Base-by-base conservation (phyloP, 2,888 invertebrate species). In the Brassicogethes aeneus region DNA sequence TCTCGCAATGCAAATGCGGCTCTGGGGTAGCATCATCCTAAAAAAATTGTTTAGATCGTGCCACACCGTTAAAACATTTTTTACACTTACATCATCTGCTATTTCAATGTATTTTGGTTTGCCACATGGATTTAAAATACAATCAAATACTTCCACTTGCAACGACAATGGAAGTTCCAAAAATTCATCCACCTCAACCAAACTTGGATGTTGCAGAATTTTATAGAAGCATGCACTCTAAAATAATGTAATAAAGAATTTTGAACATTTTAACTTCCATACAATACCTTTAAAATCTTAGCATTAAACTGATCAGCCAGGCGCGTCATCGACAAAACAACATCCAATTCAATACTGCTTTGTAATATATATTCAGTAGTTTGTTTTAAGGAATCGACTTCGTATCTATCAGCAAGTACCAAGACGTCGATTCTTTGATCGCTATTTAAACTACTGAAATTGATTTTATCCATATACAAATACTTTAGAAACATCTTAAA, bases 241-340 rank as follows among this genome's bases (percentile, higher is more conserved):
- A 40, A 65, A 65, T n/a, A n/a, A n/a, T n/a, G n/a, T n/a, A n/a
- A n/a, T 32, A 40, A 30, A 16, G n/a, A 16, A 34, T 10, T 17
- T 30, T 17, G 15, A 17, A 33, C 16, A 35, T 33, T 33, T 33
- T 33, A 8, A 33, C n/a, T 33, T 33, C 12, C 14, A 8, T 7
- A 12, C 12, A n/a, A 12, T 7, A 3, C 77, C 68, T 72, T 70
- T 42, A 79, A 62, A 40, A 67, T 61, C 45, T 66, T 66, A 12
- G 80, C 79, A 61, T 76, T 76, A 56, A 77, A 79, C 50, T 80
- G 80, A 64, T 82, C 81, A 2, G 80, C 79, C 57, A 82, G 73
- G 48, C 76, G 76, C 36, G 81, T 65, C 37, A 80, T 72, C 59
- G 77, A 80, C 35, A 81, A 67, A 1, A 76, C 79, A 2, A 76